phyloP scores from a whole-genome alignment of 2,888 invertebrate species.

The Drosophila putrida region DNA sequence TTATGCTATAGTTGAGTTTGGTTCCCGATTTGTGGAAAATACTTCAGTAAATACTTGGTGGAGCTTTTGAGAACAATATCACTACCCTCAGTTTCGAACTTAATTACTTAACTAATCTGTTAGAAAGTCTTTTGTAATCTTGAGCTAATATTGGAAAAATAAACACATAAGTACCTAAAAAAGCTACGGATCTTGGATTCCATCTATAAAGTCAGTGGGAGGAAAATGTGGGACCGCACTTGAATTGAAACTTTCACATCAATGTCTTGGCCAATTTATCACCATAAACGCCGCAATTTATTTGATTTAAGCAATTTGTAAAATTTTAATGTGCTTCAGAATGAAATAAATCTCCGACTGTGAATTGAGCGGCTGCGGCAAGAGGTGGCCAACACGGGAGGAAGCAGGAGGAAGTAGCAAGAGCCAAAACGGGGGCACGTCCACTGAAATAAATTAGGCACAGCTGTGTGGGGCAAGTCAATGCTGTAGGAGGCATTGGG shows the following conservation, averaged over 20 bases:
- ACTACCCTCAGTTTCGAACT: background rate
- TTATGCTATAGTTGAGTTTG: background rate
- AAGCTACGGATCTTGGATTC: slow-evolving; percentile 5
- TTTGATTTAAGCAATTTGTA: slow-evolving; percentile 79
- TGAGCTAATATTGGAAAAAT: background rate
- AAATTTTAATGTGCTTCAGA: slow-evolving; percentile 80
- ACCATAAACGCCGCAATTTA: slow-evolving; percentile 78
- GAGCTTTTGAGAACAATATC: background rate
- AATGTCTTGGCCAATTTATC: slow-evolving; percentile 70
- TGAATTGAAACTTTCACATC: slow-evolving; percentile 61
- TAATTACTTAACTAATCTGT: background rate
- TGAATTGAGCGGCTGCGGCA: slow-evolving; percentile 59
- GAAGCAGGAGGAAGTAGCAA: background rate
- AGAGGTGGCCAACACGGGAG: background rate
- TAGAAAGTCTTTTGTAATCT: background rate
- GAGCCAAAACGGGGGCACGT: slow-evolving; percentile 64
- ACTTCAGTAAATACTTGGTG: background rate
- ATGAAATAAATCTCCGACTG: slow-evolving; percentile 74
- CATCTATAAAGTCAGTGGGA: slow-evolving; percentile 7
- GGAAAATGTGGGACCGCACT: slow-evolving; percentile 26
- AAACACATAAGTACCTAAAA: slow-evolving; percentile 1
- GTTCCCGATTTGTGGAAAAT: background rate
- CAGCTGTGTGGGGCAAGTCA: slow-evolving; percentile 62
- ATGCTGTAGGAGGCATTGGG: background rate
- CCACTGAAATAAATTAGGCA: slow-evolving; percentile 76